Evolutionary conservation across 2,113 vertebrate species (phyloP).

Genomic region (Pseudorhombus dupliciocellatus): DNA sequence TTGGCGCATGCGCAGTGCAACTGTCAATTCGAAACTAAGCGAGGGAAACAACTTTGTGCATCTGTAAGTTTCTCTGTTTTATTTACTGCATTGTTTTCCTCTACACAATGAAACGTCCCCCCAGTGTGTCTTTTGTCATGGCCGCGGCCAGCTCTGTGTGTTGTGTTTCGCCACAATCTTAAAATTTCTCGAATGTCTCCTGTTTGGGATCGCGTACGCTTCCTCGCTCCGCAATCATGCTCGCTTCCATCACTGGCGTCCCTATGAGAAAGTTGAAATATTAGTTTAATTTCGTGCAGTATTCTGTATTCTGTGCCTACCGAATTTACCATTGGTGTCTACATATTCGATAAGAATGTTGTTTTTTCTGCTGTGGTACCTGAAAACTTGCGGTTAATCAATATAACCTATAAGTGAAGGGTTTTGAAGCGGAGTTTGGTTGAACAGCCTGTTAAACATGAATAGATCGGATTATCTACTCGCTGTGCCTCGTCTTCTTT

Average conservation of each 20-base stretch:
- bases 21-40: slow-evolving; percentile 56
- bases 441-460: background rate
- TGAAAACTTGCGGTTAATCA: background rate
- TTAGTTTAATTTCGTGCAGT: background rate
- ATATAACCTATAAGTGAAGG: background rate
- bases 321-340: background rate
- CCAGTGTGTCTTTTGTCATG: background rate
- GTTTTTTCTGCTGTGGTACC: fast-evolving
- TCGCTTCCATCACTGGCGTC: background rate
- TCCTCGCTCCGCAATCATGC: background rate
- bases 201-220: background rate
- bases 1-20: slow-evolving; percentile 44
- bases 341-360: fast-evolving
- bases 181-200: too few relatives aligned
- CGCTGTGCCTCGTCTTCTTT: background rate
- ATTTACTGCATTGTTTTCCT: background rate
- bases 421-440: background rate
- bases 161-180: too few relatives aligned
- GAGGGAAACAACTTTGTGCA: slow-evolving; percentile 44
- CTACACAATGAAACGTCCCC: background rate
- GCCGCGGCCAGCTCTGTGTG: too few relatives aligned
- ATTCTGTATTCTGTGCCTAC: background rate
- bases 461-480: background rate
- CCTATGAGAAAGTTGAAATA: background rate
- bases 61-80: slow-evolving; percentile 42